These are phyloP conservation scores for Mya arenaria DNA, from an alignment of 1,140 invertebrate genomes.

Conservation along the genomic window DNA sequence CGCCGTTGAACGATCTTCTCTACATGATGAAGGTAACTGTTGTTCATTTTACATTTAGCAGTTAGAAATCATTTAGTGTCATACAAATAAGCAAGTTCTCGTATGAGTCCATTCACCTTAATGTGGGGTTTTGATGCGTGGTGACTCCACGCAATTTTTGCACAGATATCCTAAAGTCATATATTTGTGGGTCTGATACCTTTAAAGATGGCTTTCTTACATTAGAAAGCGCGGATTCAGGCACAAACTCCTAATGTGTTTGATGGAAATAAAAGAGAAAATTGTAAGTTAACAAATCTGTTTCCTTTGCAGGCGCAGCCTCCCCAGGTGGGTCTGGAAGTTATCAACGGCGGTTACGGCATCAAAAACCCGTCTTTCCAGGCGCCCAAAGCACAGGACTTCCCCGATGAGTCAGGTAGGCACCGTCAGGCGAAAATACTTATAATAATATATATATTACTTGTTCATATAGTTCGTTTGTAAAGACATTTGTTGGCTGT, in stretches of 20 bases:
- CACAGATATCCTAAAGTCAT: no score
- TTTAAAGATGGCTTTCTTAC: no score
- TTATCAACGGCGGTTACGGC: constrained; percentile 52
- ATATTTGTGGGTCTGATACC: no score
- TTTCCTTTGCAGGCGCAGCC: not conserved
- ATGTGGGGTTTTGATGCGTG: no score
- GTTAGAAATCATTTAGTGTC: not conserved
- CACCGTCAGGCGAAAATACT: not conserved
- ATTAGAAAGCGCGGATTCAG: no score
- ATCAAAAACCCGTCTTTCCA: constrained; percentile 52
- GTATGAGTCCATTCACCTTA: not conserved
- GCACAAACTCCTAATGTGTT: no score
- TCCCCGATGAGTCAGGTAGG: constrained; percentile 46
- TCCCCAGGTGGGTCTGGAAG: constrained; percentile 13
- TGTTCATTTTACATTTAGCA: not conserved
- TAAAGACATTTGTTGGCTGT: no score
- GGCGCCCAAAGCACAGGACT: constrained; percentile 48
- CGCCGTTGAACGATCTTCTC: constrained; percentile 10
- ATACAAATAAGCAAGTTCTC: not conserved
- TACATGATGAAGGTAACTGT: constrained; percentile 31
- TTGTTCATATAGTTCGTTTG: no score
- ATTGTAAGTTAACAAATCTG: not conserved
- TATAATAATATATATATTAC: not conserved
- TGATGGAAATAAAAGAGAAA: no score
- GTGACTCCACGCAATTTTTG: no score